phyloP scores from a whole-genome alignment of 2,888 invertebrate species.

The Panopea generosa region DNA sequence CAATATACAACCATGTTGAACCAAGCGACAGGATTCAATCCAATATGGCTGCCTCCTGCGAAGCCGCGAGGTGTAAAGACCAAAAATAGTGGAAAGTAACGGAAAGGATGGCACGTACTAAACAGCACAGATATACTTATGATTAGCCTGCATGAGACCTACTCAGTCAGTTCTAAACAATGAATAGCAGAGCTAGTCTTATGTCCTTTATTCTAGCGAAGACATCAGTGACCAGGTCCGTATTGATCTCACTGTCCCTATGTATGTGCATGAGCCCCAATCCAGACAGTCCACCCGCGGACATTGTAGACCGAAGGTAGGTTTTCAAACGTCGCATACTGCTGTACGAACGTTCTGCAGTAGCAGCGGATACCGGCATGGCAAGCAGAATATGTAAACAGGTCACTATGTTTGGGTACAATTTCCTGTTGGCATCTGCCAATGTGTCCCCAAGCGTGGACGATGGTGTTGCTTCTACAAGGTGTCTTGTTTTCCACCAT shows the following conservation, averaged over 20 bases:
- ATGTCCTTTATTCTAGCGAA: constrained; percentile 14
- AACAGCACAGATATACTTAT: too few species aligned
- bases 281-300: constrained; percentile 17
- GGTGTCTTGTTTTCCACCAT: background rate
- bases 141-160: too few species aligned
- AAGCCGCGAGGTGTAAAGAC: too few species aligned
- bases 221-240: constrained; percentile 21
- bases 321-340: constrained; percentile 24
- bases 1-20: too few species aligned
- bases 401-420: too few species aligned
- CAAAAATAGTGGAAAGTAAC: too few species aligned
- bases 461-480: background rate
- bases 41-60: too few species aligned
- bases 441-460: constrained; percentile 2
- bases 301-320: constrained; percentile 25
- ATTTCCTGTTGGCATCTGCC: too few species aligned
- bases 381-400: too few species aligned
- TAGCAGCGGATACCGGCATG: constrained; percentile 11
- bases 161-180: background rate
- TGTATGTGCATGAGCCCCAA: constrained; percentile 17
- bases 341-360: constrained; percentile 29
- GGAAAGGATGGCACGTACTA: too few species aligned
- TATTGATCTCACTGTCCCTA: constrained; percentile 33
- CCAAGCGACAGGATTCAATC: too few species aligned
- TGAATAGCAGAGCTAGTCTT: constrained; percentile 1